Evolutionary conservation across 2,113 vertebrate genomes (phyloP), one percentile per base, ranked within the genome.

Genomic region (Otis tarda): DNA sequence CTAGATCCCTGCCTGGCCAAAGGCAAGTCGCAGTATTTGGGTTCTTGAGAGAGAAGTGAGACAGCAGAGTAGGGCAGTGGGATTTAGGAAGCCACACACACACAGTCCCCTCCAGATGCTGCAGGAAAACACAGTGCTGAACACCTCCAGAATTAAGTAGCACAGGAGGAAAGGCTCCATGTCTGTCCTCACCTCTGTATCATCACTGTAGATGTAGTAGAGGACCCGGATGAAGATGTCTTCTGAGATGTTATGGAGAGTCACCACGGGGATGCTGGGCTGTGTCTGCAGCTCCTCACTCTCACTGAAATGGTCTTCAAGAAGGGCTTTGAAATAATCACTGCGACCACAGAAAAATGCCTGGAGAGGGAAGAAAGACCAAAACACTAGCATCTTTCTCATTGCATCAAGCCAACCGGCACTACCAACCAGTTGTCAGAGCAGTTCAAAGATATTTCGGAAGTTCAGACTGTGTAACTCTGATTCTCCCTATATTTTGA

Each of bases 341-440:
- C 99, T 99, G 27, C 99, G 99, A 82, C 99, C 99, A 69, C 99
- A 99, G 98, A 99, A 99, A 98, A 99, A 99, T 9, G 98, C 99
- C 99, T 99, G 97, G 37, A 79, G 78, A 63, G 16, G 68, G 70
- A 90, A 93, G 45, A 94, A 56, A 89, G 50, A 70, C 18, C 41
- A 71, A n/a, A 64, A 27, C 27, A 64, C 7, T 53, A 41, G 23
- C n/a, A 60, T 43, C 49, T 59, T 84, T 60, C 41, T 77, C 41
- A 52, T 12, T 41, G 60, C 33, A 60, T 20, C 56, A 83, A 80
- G 39, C 12, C 45, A 61, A 73, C 82, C 13, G 39, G 63, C 47
- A 56, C 23, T 49, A 47, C 33, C 20, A 89, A 37, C 2, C 7
- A 31, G 37, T 55, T 52, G 24, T 16, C 25, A 56, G n/a, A 67